Conservation (phyloP, 2,888 invertebrate species). For the Agriopis leucophaearia region DNA sequence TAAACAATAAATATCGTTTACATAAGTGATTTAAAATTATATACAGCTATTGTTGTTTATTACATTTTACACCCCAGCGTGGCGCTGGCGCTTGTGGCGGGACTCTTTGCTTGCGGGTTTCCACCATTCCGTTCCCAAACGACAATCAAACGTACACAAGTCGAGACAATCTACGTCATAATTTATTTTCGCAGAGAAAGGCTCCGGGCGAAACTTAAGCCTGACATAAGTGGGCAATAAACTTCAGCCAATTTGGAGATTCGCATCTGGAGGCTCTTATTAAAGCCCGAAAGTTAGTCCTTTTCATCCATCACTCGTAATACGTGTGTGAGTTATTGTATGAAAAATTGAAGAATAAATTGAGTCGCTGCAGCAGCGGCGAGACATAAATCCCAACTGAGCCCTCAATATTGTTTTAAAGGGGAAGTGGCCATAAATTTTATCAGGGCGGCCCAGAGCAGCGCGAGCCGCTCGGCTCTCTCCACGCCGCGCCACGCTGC, state of each 20-base stretch:
- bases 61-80: slow-evolving; percentile 3
- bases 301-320: slow-evolving; percentile 87
- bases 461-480: slow-evolving; percentile 50
- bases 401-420: slow-evolving; percentile 88
- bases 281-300: slow-evolving; percentile 87
- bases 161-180: slow-evolving; percentile 83
- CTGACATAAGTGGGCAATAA: slow-evolving; percentile 87
- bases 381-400: slow-evolving; percentile 87
- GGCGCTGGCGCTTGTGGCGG: not conserved
- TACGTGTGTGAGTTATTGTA: slow-evolving; percentile 87
- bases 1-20: slow-evolving; percentile 2
- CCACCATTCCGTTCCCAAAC: slow-evolving; percentile 51
- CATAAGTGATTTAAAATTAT: slow-evolving; percentile 4
- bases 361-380: slow-evolving; percentile 87
- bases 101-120: not conserved
- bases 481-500: slow-evolving; percentile 50
- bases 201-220: slow-evolving; percentile 85
- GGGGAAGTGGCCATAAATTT: slow-evolving; percentile 87
- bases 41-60: slow-evolving; percentile 45
- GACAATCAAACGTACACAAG: slow-evolving; percentile 79
- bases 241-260: slow-evolving; percentile 87
- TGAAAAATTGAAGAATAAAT: slow-evolving; percentile 87
- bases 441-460: slow-evolving; percentile 82
- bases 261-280: slow-evolving; percentile 87
- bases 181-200: slow-evolving; percentile 84